Base-by-base conservation (phyloP, 2,888 invertebrate species). In the Anticlea derivata region DNA sequence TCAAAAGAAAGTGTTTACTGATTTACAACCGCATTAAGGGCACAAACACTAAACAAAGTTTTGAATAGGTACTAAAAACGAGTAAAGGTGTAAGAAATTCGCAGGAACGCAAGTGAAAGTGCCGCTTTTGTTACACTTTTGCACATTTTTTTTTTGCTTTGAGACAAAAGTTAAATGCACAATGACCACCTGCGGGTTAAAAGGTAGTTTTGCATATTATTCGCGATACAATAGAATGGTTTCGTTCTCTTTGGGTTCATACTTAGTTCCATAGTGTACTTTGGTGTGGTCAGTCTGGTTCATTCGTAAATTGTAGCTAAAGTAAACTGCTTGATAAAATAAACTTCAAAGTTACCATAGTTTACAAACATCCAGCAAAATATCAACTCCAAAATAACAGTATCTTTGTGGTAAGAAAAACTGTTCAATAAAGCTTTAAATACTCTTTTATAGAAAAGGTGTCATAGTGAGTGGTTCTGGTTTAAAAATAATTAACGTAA, bases 131-230 rank as follows among this genome's bases (percentile, higher is more conserved):
- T 44, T 40, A 48, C 48, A 34, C 23, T 48, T 44, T 47, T 43
- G 40, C 23, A 17, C 17, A 20, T 10, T 17, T 37, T 40, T 45
- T 58, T 51, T 57, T 40, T 50, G 61, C 5, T 33, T 52, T 43
- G 57, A 64, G 70, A 81, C 76, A 79, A 78, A 60, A 60, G 59
- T 46, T 27, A 33, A 50, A 48, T 40, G 54, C 35, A 83, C 78
- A 83, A 83, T 78, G 83, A 74, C 86, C 88, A 81, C 88, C 88
- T 82, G 83, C 77, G 55, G 87, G 75, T 80, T 60, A 54, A 56
- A 55, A 58, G 55, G 60, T 66, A 82, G 53, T 60, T 87, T 87
- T 85, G 83, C 83, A 88, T 87, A 86, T 83, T 84, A 85, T 88
- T 86, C 76, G 83, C 82, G 74, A 75, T 29, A 71, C 59, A 62